phyloP scores from a whole-genome alignment of 2,113 vertebrate genomes.

The Leucopternis melanops region DNA sequence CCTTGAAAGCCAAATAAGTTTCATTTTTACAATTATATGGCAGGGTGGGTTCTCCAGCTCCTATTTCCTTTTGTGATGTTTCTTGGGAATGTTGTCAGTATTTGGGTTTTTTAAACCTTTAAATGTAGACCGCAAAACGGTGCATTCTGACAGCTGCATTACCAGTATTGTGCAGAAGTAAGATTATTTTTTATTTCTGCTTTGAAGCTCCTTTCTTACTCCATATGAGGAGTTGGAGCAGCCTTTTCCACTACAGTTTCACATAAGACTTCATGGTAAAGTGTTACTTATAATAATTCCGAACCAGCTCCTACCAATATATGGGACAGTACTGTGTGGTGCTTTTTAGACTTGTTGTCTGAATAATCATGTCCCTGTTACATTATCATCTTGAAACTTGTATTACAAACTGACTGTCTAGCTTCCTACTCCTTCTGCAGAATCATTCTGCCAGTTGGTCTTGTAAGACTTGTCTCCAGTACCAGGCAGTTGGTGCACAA shows the following conservation, averaged over 20 bases:
- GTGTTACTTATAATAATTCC: background rate
- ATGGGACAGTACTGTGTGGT: background rate
- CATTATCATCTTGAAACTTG: background rate
- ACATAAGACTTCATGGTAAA: background rate
- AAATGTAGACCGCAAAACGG: background rate
- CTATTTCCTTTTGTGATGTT: background rate
- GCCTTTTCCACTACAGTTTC: background rate
- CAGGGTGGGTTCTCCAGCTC: background rate
- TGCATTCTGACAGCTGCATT: background rate
- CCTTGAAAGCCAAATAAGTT: background rate
- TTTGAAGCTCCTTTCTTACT: background rate
- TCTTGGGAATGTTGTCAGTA: background rate
- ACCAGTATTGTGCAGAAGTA: background rate
- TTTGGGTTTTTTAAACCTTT: background rate
- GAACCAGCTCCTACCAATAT: background rate
- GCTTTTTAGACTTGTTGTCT: background rate
- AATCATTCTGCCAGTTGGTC: background rate
- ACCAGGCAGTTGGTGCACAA: background rate
- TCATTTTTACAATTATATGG: background rate
- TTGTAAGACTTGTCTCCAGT: background rate
- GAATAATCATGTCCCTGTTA: background rate
- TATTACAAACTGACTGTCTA: background rate
- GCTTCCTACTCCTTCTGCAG: background rate
- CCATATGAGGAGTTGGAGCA: background rate
- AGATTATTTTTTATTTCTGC: background rate